Evolutionary conservation across 2,797 vertebrate genomes (phyloP), one percentile per base, ranked within the genome.

Genomic region (Allochrocebus solatus): DNA sequence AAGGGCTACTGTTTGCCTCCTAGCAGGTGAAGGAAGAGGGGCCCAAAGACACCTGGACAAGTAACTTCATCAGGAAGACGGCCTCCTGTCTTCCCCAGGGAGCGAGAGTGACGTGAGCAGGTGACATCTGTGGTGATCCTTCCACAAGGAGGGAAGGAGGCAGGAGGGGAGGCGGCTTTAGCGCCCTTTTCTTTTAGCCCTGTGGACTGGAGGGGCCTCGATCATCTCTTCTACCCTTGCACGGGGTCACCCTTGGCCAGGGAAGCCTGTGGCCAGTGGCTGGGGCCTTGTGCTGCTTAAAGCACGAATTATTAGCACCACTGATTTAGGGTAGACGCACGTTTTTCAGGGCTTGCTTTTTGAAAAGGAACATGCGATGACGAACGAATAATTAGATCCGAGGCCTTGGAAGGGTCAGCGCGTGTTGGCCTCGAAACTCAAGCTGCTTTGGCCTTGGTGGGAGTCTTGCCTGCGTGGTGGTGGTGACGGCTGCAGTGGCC

Each of bases 361-460:
- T 13, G 48, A 48, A 64, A 19, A 43, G 6, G n/a, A 57, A 50
- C 14, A 33, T 7, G 17, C 21, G 33, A 28, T 33, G 46, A 79
- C 4, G 19, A 50, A 61, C 22, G 17, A 76, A 78, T 67, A 26
- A 4, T 57, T 39, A n/a, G 48, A 11, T 36, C 41, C 0, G 1
- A 36, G 80, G 36, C 74, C 76, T 59, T 85, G 93, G 43, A 75
- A 39, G 43, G 19, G 57, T 59, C 67, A 33, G 74, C 0, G 0
- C 26, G 22, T n/a, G 48, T 26, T 70, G 48, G 36, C 50, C 2
- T 8, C 0, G 1, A 39, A n/a, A 55, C 39, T 64, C 22, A 9
- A 0, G 8, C 39, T 30, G 30, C 43, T 4, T 28, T 13, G 0
- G 50, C 84, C 43, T 70, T 33, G 6, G 3, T 0, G 12, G 24